Conservation (phyloP, 1,140 invertebrate genomes). For the Melanaphis sacchari region DNA sequence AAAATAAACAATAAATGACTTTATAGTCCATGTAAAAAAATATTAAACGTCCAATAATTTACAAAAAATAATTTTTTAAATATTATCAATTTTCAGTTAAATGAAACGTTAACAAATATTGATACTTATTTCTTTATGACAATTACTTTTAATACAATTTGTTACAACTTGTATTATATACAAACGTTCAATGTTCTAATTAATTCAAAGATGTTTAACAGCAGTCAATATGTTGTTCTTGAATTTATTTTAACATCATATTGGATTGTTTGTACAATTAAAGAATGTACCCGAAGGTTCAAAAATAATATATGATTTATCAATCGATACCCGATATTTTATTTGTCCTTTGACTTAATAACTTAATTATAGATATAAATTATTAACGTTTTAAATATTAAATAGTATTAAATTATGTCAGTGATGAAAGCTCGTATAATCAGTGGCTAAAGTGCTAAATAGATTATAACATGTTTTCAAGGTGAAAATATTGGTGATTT, state of each 20-base stretch:
- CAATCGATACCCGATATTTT: not conserved
- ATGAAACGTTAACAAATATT: not conserved
- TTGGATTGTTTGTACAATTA: not conserved
- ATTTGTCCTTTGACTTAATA: not conserved
- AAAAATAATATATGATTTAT: not conserved
- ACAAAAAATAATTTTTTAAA: not conserved
- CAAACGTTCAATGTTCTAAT: not conserved
- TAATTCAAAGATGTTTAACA: not conserved
- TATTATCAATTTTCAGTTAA: not conserved
- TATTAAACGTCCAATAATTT: not conserved
- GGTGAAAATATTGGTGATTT: not conserved
- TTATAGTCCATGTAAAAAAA: not conserved
- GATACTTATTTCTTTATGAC: not conserved
- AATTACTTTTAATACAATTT: not conserved
- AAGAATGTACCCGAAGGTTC: not conserved
- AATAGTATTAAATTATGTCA: not conserved
- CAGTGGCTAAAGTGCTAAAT: not conserved
- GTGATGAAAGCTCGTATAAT: not conserved
- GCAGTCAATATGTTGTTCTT: not conserved
- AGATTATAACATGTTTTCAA: conserved; percentile 10
- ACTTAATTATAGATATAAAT: not conserved
- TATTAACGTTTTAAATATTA: not conserved
- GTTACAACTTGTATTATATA: not conserved
- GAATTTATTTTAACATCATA: not conserved
- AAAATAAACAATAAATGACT: no score